phyloP scores from a whole-genome alignment of 2,113 vertebrate species.

The Zapornia atra region DNA sequence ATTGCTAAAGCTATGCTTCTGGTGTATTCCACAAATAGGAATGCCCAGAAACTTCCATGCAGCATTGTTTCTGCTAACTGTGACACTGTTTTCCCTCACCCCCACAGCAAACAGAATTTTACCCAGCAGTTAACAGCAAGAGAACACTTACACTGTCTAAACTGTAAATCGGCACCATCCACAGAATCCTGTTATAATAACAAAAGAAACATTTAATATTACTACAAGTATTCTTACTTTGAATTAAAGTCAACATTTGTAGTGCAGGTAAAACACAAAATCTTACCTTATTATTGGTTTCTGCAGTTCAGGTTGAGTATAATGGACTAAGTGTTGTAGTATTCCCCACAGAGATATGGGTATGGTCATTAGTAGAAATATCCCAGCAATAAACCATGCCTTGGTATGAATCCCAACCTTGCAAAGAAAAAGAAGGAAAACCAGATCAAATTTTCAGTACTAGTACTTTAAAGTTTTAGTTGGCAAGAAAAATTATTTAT shows the following conservation, averaged over 20 bases:
- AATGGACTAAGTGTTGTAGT: constrained; percentile 95
- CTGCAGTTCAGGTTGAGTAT: constrained; percentile 95
- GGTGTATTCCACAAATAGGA: neutral
- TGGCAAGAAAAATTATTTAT: neutral
- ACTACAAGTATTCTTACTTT: neutral
- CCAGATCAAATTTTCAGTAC: neutral
- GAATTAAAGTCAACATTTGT: neutral
- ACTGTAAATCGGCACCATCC: constrained; percentile 99
- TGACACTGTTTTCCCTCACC: neutral
- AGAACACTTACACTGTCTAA: constrained; percentile 93
- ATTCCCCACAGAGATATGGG: constrained; percentile 97
- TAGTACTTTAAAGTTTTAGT: neutral
- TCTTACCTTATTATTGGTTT: constrained; percentile 96
- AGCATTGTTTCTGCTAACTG: neutral
- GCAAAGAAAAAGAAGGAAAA: neutral
- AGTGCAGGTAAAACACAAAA: neutral
- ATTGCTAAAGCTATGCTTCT: neutral
- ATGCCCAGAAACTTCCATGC: neutral
- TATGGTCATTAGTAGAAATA: constrained; percentile 96
- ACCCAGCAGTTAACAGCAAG: constrained; percentile 17
- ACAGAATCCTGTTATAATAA: constrained; percentile 87
- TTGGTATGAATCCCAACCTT: constrained; percentile 93
- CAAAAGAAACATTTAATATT: constrained; percentile 51
- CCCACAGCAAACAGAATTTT: neutral
- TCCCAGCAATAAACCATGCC: constrained; percentile 97